Conservation (phyloP, 2,888 invertebrate genomes). For the Heliconius charithonia region DNA sequence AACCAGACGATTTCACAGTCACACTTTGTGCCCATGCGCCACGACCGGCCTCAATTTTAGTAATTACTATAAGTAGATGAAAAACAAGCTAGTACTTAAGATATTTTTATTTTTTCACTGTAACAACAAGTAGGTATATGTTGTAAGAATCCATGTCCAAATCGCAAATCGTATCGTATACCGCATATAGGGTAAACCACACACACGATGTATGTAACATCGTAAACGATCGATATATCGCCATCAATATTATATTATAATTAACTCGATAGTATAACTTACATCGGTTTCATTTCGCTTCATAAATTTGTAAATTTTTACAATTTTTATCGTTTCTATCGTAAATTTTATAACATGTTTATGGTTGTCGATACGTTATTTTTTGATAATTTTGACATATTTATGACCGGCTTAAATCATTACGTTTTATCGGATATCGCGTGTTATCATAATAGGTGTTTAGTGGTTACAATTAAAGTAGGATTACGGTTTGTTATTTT, state of each 20-base stretch:
- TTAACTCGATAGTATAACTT: constrained; percentile 4
- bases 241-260: neutral
- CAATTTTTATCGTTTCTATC: constrained; percentile 23
- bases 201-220: no score
- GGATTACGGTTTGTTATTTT: neutral
- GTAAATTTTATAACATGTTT: constrained; percentile 21
- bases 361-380: constrained; percentile 30
- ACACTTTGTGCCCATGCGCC: no score
- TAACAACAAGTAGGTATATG: no score
- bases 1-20: no score
- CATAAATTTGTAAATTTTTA: constrained; percentile 23
- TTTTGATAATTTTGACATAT: constrained; percentile 33
- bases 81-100: neutral
- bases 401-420: constrained; percentile 32
- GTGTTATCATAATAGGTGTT: constrained; percentile 21
- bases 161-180: no score
- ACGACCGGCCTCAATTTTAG: neutral
- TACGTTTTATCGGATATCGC: constrained; percentile 30
- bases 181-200: no score
- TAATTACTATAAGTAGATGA: no score
- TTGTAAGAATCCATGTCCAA: no score
- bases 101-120: no score
- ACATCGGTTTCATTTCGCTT: neutral
- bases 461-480: constrained; percentile 3
- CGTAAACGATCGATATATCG: neutral